phyloP scores from a whole-genome alignment of 2,888 invertebrate species.

The Papilio elwesi region DNA sequence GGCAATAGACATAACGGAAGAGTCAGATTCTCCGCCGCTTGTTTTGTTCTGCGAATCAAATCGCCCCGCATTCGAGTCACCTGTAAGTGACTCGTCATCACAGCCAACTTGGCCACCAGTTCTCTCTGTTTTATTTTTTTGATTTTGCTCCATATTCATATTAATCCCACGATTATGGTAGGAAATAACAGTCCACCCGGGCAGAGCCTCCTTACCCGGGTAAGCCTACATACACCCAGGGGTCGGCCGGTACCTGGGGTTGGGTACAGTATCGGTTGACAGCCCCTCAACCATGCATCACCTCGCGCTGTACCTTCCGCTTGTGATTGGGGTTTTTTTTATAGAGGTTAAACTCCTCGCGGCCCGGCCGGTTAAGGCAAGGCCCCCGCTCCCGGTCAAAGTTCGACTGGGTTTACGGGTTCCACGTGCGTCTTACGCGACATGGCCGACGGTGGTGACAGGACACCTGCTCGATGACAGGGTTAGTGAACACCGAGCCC shows the following conservation, averaged over 20 bases:
- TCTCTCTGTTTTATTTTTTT: neutral
- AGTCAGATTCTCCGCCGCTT: neutral
- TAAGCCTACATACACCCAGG: neutral
- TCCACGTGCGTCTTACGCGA: neutral
- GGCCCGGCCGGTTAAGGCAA: neutral
- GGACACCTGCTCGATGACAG: neutral
- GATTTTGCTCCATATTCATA: neutral
- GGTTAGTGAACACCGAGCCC: conserved; percentile 1
- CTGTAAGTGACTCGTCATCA: neutral
- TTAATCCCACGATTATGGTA: neutral
- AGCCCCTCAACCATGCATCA: neutral
- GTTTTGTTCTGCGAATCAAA: neutral
- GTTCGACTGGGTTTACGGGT: neutral
- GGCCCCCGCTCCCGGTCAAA: neutral
- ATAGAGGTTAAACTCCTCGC: neutral
- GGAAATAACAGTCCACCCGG: neutral
- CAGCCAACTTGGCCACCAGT: neutral
- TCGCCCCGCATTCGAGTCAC: neutral
- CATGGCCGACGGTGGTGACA: neutral
- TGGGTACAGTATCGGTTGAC: neutral
- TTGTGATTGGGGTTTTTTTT: neutral
- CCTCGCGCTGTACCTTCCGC: neutral
- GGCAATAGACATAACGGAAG: neutral
- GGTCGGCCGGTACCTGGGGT: conserved; percentile 5
- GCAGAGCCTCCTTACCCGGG: neutral